Conservation (phyloP, 2,797 vertebrate species). For the Botia kubotai region DNA sequence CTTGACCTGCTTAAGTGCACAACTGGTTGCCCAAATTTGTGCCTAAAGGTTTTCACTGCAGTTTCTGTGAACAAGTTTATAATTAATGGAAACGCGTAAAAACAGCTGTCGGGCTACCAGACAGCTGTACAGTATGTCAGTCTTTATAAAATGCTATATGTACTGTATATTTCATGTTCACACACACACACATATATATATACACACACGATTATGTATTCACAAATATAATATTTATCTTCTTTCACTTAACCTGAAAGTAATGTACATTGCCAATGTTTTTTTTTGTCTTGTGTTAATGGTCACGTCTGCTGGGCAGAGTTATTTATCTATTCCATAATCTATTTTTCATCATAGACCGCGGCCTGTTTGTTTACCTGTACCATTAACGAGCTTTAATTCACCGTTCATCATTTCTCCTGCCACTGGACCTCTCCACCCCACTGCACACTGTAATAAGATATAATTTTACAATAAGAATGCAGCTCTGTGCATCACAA, state of each 20-base stretch:
- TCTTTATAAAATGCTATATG: not conserved
- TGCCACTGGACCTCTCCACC: not conserved
- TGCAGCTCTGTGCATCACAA: not conserved
- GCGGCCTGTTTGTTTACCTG: not conserved
- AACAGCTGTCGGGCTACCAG: not conserved
- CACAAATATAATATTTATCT: no score
- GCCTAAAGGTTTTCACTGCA: conserved; percentile 7
- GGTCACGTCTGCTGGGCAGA: no score
- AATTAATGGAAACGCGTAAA: not conserved
- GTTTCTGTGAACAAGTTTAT: not conserved
- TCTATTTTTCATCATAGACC: conserved; percentile 42
- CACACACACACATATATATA: not conserved
- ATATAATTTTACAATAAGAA: not conserved
- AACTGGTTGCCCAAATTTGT: conserved; percentile 16
- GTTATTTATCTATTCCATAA: not conserved
- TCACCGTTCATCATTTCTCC: not conserved
- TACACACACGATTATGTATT: no score
- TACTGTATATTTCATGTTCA: not conserved
- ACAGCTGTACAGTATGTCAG: not conserved
- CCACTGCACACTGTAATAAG: not conserved
- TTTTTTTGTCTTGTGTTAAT: not conserved
- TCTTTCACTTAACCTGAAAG: not conserved
- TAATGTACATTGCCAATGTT: not conserved
- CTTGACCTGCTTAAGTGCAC: conserved; percentile 3
- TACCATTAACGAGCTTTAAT: conserved; percentile 11